Evolutionary conservation across 2,888 invertebrate species (phyloP).

Genomic region (Daptonema setosum): DNA sequence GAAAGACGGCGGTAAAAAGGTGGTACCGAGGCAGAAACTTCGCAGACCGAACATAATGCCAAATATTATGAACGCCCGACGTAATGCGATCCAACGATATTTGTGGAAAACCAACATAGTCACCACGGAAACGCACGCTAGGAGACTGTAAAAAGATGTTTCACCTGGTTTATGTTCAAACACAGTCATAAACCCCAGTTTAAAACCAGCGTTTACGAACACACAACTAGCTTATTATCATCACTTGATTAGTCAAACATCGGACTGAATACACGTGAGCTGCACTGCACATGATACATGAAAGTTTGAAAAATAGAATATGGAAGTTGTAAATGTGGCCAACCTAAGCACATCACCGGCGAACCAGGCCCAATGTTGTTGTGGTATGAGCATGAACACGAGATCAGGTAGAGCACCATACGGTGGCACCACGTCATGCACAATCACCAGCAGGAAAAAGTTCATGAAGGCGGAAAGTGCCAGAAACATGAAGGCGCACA

Average conservation of each 20-base stretch:
- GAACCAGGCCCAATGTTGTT: neutral
- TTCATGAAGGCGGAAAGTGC: neutral
- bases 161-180: too few species aligned
- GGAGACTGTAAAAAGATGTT: too few species aligned
- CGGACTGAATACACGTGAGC: too few species aligned
- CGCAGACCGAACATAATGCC: conserved; percentile 9
- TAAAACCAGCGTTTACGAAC: too few species aligned
- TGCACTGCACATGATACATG: neutral
- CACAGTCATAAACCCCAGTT: too few species aligned
- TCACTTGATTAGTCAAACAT: too few species aligned
- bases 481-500: neutral
- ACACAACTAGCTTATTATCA: too few species aligned
- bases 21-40: conserved; percentile 17
- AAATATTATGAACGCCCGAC: neutral
- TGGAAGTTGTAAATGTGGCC: neutral
- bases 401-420: neutral
- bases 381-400: neutral
- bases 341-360: neutral
- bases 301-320: neutral
- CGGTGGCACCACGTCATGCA: neutral
- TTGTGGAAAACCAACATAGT: neutral
- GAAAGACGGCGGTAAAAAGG: conserved; percentile 24
- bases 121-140: neutral
- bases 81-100: neutral
- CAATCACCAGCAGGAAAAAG: neutral